Percentiles rank a stretch among this genome's conserved stretches.
Conservation (phyloP, 2,888 invertebrate species). For the Aspidapion aeneum region DNA sequence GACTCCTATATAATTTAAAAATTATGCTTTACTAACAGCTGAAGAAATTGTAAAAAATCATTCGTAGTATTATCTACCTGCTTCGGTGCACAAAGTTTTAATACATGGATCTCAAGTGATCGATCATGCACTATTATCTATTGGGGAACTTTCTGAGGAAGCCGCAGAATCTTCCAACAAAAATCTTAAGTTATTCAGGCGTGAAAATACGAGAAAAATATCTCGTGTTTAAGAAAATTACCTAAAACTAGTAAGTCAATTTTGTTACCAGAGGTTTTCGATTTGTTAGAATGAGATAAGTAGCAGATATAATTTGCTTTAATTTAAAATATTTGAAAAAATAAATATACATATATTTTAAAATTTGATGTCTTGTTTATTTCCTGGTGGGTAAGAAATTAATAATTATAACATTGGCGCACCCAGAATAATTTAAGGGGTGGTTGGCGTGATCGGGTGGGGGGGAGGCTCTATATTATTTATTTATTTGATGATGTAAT, state of each 20-base stretch:
- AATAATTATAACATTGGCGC: no score
- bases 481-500: no score
- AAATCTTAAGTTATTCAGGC: conserved; percentile 3
- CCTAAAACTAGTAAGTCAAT: background rate
- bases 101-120: conserved; percentile 13
- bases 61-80: background rate
- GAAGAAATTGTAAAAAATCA: background rate
- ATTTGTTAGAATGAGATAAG: no score
- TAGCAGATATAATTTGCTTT: no score
- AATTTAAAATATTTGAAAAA: no score
- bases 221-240: conserved; percentile 2
- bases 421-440: no score
- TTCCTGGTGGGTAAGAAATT: no score
- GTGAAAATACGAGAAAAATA: conserved; percentile 14
- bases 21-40: background rate
- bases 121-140: conserved; percentile 1
- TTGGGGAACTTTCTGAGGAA: conserved; percentile 12
- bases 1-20: no score
- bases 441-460: no score
- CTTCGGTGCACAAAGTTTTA: conserved; percentile 10
- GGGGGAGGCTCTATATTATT: no score
- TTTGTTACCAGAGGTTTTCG: background rate
- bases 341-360: no score
- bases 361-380: no score
- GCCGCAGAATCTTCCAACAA: conserved; percentile 4